Percentiles rank a stretch among this genome's conserved stretches.
Conservation (phyloP, 2,888 invertebrate species). For the Stramonita haemastoma region DNA sequence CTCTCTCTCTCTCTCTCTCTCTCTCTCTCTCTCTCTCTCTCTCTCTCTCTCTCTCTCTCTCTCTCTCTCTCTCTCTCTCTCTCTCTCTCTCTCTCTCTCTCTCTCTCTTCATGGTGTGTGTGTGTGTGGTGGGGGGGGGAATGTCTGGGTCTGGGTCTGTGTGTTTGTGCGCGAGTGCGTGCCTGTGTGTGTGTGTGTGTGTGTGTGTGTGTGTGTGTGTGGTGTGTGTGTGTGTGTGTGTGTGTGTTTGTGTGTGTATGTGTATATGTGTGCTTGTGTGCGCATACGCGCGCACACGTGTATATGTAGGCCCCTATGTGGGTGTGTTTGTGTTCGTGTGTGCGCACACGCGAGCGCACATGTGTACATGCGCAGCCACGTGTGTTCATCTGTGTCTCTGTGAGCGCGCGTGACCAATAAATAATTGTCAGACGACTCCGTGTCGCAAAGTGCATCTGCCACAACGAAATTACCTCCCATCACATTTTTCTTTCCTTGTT, state of each 20-base stretch:
- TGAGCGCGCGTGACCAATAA: too few species aligned
- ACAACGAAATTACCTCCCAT: too few species aligned
- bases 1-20: background rate
- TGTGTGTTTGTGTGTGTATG: background rate
- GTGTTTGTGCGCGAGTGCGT: background rate
- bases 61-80: background rate
- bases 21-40: background rate
- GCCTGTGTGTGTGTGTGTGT: background rate
- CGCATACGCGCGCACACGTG: too few species aligned
- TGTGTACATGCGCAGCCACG: background rate
- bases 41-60: background rate
- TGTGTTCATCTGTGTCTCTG: too few species aligned
- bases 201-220: background rate
- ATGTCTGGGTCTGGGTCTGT: background rate
- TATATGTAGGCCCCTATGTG: background rate
- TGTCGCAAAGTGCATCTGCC: too few species aligned
- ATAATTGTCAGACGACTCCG: too few species aligned
- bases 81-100: background rate
- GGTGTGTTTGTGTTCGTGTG: background rate
- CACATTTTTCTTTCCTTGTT: too few species aligned
- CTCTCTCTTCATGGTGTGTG: background rate
- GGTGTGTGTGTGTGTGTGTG: background rate
- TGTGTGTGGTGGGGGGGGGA: background rate
- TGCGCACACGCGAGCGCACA: background rate
- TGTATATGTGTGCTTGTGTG: constrained; percentile 2